These are phyloP conservation scores for Chymomyza caudatula DNA, from an alignment of 2,888 invertebrate genomes.

Conservation along the genomic window DNA sequence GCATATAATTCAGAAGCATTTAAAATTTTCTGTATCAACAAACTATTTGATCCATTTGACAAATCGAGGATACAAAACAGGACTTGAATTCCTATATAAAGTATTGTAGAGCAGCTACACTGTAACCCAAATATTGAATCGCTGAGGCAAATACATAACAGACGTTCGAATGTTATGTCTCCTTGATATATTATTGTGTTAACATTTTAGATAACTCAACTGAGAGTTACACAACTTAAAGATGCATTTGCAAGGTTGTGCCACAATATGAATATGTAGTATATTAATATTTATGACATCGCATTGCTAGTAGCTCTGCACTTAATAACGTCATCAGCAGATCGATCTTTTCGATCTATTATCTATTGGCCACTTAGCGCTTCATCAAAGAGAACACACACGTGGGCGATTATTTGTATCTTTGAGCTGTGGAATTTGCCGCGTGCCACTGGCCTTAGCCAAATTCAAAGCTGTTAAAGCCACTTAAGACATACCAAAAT, in stretches of 20 bases:
- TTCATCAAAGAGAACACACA: conserved; percentile 55
- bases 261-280: background rate
- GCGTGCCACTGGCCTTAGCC: conserved; percentile 27
- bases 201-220: background rate
- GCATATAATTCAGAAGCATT: too few relatives aligned
- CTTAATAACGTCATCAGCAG: background rate
- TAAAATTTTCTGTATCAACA: too few relatives aligned
- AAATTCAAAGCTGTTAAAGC: conserved; percentile 48
- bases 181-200: background rate
- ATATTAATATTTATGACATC: background rate
- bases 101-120: too few relatives aligned
- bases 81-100: too few relatives aligned
- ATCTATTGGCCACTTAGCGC: conserved; percentile 45
- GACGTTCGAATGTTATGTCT: background rate
- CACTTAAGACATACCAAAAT: too few relatives aligned
- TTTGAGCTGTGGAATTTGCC: conserved; percentile 19
- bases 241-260: background rate
- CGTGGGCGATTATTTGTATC: conserved; percentile 28
- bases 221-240: too few relatives aligned
- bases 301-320: background rate
- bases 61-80: too few relatives aligned
- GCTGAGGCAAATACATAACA: background rate
- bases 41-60: too few relatives aligned
- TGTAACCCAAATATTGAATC: too few relatives aligned
- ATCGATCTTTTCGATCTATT: background rate